Base-by-base conservation (phyloP, 2,888 invertebrate species). In the Allolobophora icterica region DNA sequence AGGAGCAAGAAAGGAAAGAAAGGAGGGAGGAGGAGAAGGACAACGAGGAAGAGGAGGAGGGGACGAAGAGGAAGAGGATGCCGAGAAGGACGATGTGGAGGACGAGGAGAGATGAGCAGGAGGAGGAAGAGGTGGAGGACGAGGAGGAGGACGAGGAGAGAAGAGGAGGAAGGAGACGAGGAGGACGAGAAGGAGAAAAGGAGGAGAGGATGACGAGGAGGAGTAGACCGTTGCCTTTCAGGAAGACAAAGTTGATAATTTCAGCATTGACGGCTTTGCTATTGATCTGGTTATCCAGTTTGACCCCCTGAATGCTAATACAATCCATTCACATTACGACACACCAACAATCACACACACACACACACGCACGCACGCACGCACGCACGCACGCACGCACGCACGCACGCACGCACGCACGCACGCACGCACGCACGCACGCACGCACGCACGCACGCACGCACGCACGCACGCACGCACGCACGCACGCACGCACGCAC, bases 211-310 rank as follows among this genome's bases (percentile, higher is more conserved):
- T 5, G 24, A 13, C 24, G 24, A 30, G 58, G 58, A 13, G 58
- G 15, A 19, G 24, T 24, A 58, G 58, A 30, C 30, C 58, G 58
- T 58, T 24, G 58, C 6, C 58, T 30, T 24, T 11, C 58, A 24
- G 58, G 58, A 58, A 71, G 71, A 71, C 71, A n/a, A 71, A 71
- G 71, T 71, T 71, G 71, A 71, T 71, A 71, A 71, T 71, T 71
- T 71, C 71, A 71, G 71, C 71, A 71, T 71, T 71, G 71, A 71
- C 71, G 71, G 71, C 71, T 71, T 8, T 71, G 71, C n/a, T 71
- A 71, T 71, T 71, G 71, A 71, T 71, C 71, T 13, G 71, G n/a
- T 71, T 71, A 71, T 71, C n/a, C 71, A 8, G n/a, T n/a, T 13
- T n/a, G 71, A 13, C 11, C 71, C 71, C 71, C 17, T 71, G 71